Evolutionary conservation across 2,797 vertebrate genomes (phyloP).

Genomic region (Nyctalus aviator): DNA sequence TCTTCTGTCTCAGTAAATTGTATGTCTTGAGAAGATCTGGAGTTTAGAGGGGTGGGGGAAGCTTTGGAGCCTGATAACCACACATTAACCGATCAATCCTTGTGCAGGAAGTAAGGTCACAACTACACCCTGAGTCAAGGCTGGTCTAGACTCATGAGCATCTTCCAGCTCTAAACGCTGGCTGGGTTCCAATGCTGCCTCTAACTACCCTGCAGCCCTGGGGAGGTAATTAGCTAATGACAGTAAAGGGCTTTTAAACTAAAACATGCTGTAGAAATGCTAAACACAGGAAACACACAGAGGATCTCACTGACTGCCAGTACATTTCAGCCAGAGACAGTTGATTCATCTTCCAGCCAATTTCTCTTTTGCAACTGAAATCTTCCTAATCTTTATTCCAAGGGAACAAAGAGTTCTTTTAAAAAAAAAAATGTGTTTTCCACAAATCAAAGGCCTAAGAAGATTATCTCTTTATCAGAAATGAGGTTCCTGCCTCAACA

Average conservation of each 20-base stretch:
- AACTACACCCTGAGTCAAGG: background rate
- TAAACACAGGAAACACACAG: slow-evolving; percentile 64
- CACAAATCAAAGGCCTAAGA: slow-evolving; percentile 54
- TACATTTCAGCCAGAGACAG: slow-evolving; percentile 50
- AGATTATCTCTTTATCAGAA: slow-evolving; percentile 8
- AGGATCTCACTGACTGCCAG: slow-evolving; percentile 58
- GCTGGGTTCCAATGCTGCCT: slow-evolving; percentile 30
- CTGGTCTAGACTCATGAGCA: background rate
- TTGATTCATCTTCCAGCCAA: slow-evolving; percentile 31
- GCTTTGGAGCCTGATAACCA: background rate
- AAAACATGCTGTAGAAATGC: slow-evolving; percentile 67
- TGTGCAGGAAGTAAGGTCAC: background rate
- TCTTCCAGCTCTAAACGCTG: slow-evolving; percentile 41
- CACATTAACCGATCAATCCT: background rate
- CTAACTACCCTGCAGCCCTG: slow-evolving; percentile 49
- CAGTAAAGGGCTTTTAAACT: slow-evolving; percentile 68
- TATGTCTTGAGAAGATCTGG: slow-evolving; percentile 36
- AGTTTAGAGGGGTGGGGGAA: background rate
- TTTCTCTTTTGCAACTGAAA: slow-evolving; percentile 61
- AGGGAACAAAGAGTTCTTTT: slow-evolving; percentile 19
- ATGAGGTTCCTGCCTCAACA: background rate
- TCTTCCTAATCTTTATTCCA: slow-evolving; percentile 61
- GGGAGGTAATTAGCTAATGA: slow-evolving; percentile 79
- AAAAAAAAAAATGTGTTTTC: background rate
- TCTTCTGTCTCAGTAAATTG: slow-evolving; percentile 38